Evolutionary conservation across 2,888 invertebrate species (phyloP).

Genomic region (Desoria tigrina): DNA sequence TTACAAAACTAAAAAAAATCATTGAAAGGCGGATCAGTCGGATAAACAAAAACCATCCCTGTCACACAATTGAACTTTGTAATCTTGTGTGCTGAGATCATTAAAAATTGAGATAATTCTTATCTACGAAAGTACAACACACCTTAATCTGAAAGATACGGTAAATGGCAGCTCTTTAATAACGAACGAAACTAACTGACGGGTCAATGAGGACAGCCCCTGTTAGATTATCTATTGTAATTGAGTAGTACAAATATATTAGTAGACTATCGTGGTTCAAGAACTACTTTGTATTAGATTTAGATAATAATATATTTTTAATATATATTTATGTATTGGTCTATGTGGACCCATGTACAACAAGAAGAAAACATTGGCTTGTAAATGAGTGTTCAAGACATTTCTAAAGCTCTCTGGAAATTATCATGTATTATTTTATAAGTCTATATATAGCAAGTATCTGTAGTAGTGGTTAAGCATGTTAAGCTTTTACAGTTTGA

Average conservation of each 20-base stretch:
- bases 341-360: conserved; percentile 7
- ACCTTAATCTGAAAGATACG: too few species aligned
- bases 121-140: neutral
- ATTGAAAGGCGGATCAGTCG: neutral
- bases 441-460: conserved; percentile 9
- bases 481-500: conserved; percentile 17
- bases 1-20: neutral
- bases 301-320: too few species aligned
- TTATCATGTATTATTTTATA: conserved; percentile 8
- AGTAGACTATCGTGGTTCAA: too few species aligned
- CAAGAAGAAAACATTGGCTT: neutral
- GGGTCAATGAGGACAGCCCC: too few species aligned
- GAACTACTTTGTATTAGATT: too few species aligned
- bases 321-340: conserved; percentile 8
- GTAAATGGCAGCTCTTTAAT: conserved; percentile 7
- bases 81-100: conserved; percentile 20
- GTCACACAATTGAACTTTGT: conserved; percentile 16
- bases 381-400: conserved; percentile 10
- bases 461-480: neutral
- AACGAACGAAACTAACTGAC: too few species aligned
- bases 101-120: conserved; percentile 10
- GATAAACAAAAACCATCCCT: conserved; percentile 5
- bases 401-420: conserved; percentile 19
- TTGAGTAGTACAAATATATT: too few species aligned
- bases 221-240: too few species aligned